Base-by-base conservation (phyloP, 2,113 vertebrate species). In the Nanorana parkeri region DNA sequence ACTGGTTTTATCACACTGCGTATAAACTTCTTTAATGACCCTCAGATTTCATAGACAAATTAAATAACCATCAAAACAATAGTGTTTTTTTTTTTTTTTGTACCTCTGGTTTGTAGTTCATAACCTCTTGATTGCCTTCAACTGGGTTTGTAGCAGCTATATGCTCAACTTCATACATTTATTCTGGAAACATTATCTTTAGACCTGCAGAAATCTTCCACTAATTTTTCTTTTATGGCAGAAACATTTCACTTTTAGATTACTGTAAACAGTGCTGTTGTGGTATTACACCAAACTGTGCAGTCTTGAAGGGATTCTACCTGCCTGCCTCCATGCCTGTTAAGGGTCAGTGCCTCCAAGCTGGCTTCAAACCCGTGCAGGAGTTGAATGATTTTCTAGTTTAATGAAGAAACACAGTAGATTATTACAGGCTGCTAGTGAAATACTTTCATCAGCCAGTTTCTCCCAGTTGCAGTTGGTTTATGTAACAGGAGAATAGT, bases 401-500 rank as follows among this genome's bases (percentile, higher is more conserved):
- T 63, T 56, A 21, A 55, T 51, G 20, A 55, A 67, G 76, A 78
- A 19, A 24, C 58, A 67, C 19, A 67, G 19, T 20, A 8, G 17
- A 21, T 47, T 20, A 47, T 47, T 41, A 10, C 17, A 55, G 23
- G 13, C 61, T 41, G 51, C 52, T 28, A 19, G 64, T 24, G 51
- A 73, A 65, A 73, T 54, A 65, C 67, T 73, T 63, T n/a, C n/a
- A 19, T 28, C 47, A 65, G 68, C 78, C 63, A 64, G 79, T 72
- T 80, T 32, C 2, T 72, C 58, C 78, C 26, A 56, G 76, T 68
- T 78, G 11, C 36, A 4, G 41, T 68, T 64, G 79, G 78, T 60
- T 79, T 28, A 21, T 72, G 17, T 47, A 24, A 6, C 15, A 20
- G 51, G 61, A 52, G 29, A 29, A 51, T 20, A 26, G 32, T 6